Percentiles rank a stretch among this genome's conserved stretches.
phyloP scores from a whole-genome alignment of 1,140 invertebrate genomes.

The Leptinotarsa undecemlineata region DNA sequence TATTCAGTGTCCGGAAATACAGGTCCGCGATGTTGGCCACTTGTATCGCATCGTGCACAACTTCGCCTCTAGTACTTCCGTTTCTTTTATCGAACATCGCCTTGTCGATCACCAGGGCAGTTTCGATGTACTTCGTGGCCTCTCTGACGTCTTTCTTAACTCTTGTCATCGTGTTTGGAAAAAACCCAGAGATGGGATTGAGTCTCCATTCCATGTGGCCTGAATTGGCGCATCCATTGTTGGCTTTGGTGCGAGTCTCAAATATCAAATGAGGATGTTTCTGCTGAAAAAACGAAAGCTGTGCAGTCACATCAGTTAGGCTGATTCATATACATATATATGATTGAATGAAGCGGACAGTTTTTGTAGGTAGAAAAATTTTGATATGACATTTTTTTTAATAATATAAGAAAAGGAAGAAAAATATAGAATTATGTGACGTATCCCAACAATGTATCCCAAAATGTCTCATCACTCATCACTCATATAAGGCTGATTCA shows the following conservation, averaged over 20 bases:
- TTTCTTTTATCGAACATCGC: slow-evolving; percentile 93
- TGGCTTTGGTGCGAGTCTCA: slow-evolving; percentile 83
- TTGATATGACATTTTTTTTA: not conserved
- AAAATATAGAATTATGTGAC: not conserved
- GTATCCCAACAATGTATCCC: not conserved
- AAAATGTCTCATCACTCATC: too few species aligned
- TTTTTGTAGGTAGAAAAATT: not conserved
- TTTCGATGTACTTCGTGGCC: slow-evolving; percentile 90
- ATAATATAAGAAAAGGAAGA: not conserved
- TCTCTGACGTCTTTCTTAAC: slow-evolving; percentile 78
- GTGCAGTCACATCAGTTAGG: slow-evolving; percentile 52
- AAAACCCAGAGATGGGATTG: slow-evolving; percentile 60
- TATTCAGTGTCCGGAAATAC: slow-evolving; percentile 80
- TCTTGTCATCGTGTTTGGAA: slow-evolving; percentile 40
- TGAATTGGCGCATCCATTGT: slow-evolving; percentile 86
- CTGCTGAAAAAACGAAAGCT: slow-evolving; percentile 76
- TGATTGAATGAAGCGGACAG: not conserved
- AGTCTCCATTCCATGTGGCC: slow-evolving; percentile 74
- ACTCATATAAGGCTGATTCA: too few species aligned
- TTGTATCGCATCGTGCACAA: slow-evolving; percentile 93
- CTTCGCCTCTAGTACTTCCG: slow-evolving; percentile 84
- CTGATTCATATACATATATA: not conserved
- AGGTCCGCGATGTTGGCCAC: slow-evolving; percentile 95
- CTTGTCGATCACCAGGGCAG: slow-evolving; percentile 88
- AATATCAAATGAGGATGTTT: slow-evolving; percentile 96